Percentiles rank a stretch among this genome's conserved stretches.
phyloP scores from a whole-genome alignment of 1,140 invertebrate species.

The Lordiphosa clarofinis region DNA sequence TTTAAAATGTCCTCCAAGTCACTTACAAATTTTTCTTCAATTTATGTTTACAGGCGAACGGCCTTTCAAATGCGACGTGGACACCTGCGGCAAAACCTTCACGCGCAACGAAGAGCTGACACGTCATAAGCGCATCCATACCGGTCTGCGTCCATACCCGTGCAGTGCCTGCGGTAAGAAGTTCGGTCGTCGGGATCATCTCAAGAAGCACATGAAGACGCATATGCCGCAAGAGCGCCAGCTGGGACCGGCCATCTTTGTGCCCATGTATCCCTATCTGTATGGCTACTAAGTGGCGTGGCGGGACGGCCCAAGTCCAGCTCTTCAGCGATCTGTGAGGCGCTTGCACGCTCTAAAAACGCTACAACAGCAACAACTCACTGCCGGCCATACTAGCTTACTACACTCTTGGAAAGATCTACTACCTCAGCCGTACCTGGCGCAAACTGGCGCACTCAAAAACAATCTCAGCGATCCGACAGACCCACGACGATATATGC shows the following conservation, averaged over 20 bases:
- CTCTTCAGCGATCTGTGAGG: conserved; percentile 54
- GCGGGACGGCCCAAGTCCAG: not conserved
- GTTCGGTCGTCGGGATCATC: conserved; percentile 93
- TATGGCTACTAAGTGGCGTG: conserved; percentile 62
- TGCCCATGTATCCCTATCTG: conserved; percentile 79
- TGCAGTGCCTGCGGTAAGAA: conserved; percentile 90
- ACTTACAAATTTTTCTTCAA: conserved; percentile 32
- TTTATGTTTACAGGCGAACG: conserved; percentile 85
- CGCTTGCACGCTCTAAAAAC: conserved; percentile 71
- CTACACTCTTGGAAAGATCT: conserved; percentile 37
- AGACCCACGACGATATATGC: conserved; percentile 55
- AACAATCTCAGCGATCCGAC: conserved; percentile 12
- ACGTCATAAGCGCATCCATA: conserved; percentile 94
- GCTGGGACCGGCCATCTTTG: conserved; percentile 67
- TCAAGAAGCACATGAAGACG: conserved; percentile 88
- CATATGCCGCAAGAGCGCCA: conserved; percentile 77
- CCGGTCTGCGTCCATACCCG: conserved; percentile 88
- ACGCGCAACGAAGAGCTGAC: conserved; percentile 96
- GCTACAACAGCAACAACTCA: conserved; percentile 8
- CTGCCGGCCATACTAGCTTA: conserved; percentile 46
- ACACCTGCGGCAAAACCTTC: conserved; percentile 92
- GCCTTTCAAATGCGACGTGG: conserved; percentile 91
- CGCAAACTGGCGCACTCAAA: conserved; percentile 48
- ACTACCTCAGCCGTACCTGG: conserved; percentile 74
- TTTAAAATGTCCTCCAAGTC: not conserved